Percentiles rank a stretch among this genome's conserved stretches.
Evolutionary conservation across 2,113 vertebrate species (phyloP).

Genomic region (Oreochromis tanganicae): DNA sequence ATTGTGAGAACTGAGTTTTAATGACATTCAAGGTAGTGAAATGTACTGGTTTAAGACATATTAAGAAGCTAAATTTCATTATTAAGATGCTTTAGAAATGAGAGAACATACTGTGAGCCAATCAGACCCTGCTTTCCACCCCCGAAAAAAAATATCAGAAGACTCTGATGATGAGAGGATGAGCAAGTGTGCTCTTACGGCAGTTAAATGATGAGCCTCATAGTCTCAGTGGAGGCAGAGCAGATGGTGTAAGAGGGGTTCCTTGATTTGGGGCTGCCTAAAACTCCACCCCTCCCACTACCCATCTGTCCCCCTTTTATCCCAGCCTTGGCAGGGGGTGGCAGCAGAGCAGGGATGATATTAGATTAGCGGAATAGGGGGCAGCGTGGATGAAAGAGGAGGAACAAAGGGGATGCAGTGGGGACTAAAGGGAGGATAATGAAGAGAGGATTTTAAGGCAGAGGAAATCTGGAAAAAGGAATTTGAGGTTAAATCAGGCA

Average conservation of each 20-base stretch:
- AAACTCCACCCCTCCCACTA: constrained; percentile 62
- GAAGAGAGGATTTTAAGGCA: constrained; percentile 41
- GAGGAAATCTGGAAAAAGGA: constrained; percentile 33
- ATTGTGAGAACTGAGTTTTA: background rate
- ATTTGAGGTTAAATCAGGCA: constrained; percentile 25
- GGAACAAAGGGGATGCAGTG: constrained; percentile 54
- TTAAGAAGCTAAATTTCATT: background rate
- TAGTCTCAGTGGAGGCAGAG: constrained; percentile 51
- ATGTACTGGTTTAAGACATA: background rate
- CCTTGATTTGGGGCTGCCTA: constrained; percentile 67
- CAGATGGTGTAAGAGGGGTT: constrained; percentile 73
- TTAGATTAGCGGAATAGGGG: constrained; percentile 62
- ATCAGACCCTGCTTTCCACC: background rate
- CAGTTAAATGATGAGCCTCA: constrained; percentile 40
- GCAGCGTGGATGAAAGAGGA: constrained; percentile 52
- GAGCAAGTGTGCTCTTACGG: constrained; percentile 24
- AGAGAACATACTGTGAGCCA: background rate
- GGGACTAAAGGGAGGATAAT: constrained; percentile 46
- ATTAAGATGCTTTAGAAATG: background rate
- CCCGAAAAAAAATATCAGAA: background rate
- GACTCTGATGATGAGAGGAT: constrained; percentile 26
- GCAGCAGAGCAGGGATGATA: constrained; percentile 58
- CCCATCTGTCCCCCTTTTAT: constrained; percentile 76
- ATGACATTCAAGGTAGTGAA: background rate
- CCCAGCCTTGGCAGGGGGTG: constrained; percentile 54